phyloP scores from a whole-genome alignment of 1,140 invertebrate species.

The Elymnias hypermnestra region DNA sequence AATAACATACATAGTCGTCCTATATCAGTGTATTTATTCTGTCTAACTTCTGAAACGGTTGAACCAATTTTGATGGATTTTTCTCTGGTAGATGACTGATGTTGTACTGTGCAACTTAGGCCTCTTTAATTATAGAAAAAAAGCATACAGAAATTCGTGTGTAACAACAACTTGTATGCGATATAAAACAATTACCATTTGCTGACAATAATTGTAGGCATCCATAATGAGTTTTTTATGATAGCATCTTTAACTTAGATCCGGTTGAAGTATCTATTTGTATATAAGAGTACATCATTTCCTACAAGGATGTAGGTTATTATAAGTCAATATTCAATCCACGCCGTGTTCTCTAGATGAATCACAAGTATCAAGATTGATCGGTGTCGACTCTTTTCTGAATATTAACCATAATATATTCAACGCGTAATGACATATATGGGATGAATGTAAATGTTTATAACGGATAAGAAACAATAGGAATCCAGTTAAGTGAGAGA shows the following conservation, averaged over 20 bases:
- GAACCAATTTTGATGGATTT: too few relatives aligned
- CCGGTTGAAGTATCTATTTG: not conserved
- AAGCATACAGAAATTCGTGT: too few relatives aligned
- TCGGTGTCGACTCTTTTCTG: conserved; percentile 17
- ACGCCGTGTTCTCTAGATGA: conserved; percentile 20
- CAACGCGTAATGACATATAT: conserved; percentile 5
- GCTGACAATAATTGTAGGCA: not conserved
- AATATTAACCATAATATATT: conserved; percentile 17
- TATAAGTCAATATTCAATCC: conserved; percentile 23
- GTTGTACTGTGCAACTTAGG: too few relatives aligned
- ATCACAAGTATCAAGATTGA: conserved; percentile 22
- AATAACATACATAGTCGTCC: too few relatives aligned
- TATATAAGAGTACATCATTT: conserved; percentile 20
- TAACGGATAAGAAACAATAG: not conserved
- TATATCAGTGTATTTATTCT: too few relatives aligned
- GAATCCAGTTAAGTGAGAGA: too few relatives aligned
- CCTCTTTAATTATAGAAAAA: too few relatives aligned
- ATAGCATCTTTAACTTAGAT: not conserved
- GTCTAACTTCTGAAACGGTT: too few relatives aligned
- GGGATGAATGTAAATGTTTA: not conserved
- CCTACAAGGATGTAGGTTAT: conserved; percentile 25
- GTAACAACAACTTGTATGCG: too few relatives aligned
- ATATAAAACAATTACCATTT: too few relatives aligned
- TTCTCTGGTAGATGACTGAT: too few relatives aligned
- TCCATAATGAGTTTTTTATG: not conserved